A percentile compares a stretch with the other conserved stretches of the same genome.
Evolutionary conservation across 2,113 vertebrate species (phyloP).

Genomic region (Psophia crepitans): DNA sequence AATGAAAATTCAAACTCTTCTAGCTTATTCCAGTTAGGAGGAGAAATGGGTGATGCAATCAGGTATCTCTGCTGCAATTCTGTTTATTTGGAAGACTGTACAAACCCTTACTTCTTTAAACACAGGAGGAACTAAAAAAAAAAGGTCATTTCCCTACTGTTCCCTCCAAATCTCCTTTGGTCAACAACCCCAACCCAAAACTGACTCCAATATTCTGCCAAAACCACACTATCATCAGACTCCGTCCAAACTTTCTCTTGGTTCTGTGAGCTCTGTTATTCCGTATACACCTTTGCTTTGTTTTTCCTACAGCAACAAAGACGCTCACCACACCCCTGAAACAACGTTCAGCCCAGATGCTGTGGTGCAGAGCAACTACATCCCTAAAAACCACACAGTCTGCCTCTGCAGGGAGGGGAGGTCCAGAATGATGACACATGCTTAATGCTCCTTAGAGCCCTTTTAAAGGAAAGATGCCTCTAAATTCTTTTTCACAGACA

Average conservation of each 20-base stretch:
- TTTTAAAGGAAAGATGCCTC: not conserved
- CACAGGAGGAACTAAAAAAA: not conserved
- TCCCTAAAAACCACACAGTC: not conserved
- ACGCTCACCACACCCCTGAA: not conserved
- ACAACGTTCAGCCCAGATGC: not conserved
- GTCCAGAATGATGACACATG: not conserved
- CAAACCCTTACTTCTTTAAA: not conserved
- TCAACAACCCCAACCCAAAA: not conserved
- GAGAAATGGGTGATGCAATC: not conserved
- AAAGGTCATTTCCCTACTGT: not conserved
- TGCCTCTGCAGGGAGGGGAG: not conserved
- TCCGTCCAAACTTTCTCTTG: not conserved
- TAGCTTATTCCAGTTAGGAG: not conserved
- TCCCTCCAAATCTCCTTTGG: not conserved
- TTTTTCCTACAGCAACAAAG: not conserved
- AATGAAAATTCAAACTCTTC: conserved; percentile 43
- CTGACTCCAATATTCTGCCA: not conserved
- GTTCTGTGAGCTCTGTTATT: not conserved
- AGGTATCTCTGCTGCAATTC: not conserved
- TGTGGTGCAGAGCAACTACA: not conserved
- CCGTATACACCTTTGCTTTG: not conserved
- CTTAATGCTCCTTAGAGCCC: not conserved
- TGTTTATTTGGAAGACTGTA: not conserved
- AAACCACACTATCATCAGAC: not conserved
- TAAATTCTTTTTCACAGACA: not conserved